phyloP scores from a whole-genome alignment of 2,797 vertebrate genomes.

The Sebastes cheni region DNA sequence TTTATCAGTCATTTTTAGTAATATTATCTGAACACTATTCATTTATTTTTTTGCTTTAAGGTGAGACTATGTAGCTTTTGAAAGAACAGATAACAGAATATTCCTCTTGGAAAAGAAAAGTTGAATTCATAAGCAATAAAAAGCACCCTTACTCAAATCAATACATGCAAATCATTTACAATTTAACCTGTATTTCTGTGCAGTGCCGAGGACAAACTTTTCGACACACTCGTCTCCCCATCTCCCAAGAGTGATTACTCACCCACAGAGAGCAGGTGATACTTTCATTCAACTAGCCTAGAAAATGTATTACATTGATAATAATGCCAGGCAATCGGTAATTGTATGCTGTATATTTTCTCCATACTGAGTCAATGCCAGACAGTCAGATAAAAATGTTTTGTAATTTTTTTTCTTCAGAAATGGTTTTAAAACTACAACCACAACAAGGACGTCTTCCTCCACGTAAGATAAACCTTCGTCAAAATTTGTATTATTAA shows the following conservation, averaged over 20 bases:
- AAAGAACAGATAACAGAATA: background rate
- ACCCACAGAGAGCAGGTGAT: conserved; percentile 49
- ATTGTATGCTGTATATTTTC: background rate
- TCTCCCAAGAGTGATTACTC: conserved; percentile 6
- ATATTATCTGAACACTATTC: background rate
- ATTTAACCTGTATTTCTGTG: conserved; percentile 6
- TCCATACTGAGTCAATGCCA: conserved; percentile 24
- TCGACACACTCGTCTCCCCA: conserved; percentile 33
- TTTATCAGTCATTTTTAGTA: background rate
- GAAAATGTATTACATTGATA: background rate
- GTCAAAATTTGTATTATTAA: background rate
- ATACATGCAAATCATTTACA: background rate
- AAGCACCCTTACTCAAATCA: background rate
- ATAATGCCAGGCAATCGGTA: background rate
- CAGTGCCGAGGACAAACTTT: conserved; percentile 56
- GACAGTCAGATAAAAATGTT: background rate
- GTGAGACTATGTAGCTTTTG: background rate
- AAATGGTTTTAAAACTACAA: conserved; percentile 26
- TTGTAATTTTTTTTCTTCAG: conserved; percentile 32
- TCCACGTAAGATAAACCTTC: conserved; percentile 52
- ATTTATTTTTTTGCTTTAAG: background rate
- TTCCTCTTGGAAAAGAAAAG: background rate
- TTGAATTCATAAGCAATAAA: background rate
- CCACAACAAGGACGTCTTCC: conserved; percentile 28
- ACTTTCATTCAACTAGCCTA: background rate